Conservation (phyloP, 2,888 invertebrate genomes). For the Anthophora plumipes region DNA sequence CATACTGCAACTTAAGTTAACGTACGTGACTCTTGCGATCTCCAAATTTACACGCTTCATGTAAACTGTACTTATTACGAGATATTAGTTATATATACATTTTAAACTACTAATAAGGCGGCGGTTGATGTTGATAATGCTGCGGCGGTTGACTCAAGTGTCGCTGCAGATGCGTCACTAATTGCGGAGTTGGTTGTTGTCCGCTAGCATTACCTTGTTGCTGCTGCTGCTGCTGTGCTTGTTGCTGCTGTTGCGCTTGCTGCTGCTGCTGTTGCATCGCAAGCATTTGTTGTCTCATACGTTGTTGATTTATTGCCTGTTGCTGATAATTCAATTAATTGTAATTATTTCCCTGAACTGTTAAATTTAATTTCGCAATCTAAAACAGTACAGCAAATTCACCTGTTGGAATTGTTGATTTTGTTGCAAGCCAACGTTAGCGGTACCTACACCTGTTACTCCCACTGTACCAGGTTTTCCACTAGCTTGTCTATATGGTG, state of each 20-base stretch:
- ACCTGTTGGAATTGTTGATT: slow-evolving; percentile 88
- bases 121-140: slow-evolving; percentile 87
- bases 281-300: slow-evolving; percentile 90
- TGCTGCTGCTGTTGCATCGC: slow-evolving; percentile 87
- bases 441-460: slow-evolving; percentile 80
- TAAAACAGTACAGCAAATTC: not conserved
- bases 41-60: slow-evolving; percentile 36
- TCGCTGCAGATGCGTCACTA: slow-evolving; percentile 89
- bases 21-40: slow-evolving; percentile 14
- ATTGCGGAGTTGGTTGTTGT: slow-evolving; percentile 87
- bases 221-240: slow-evolving; percentile 85
- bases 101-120: slow-evolving; percentile 84
- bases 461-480: slow-evolving; percentile 83
- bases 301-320: slow-evolving; percentile 85
- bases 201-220: slow-evolving; percentile 80
- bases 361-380: not conserved
- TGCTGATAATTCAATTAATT: slow-evolving; percentile 56
- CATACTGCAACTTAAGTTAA: slow-evolving; percentile 54
- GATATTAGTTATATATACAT: slow-evolving; percentile 52
- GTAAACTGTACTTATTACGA: slow-evolving; percentile 46
- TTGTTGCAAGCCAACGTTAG: slow-evolving; percentile 85
- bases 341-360: not conserved
- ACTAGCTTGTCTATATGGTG: slow-evolving; percentile 90
- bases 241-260: slow-evolving; percentile 85
- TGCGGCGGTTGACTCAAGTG: slow-evolving; percentile 86